These are phyloP conservation scores for Eupristina koningsbergeri DNA, from an alignment of 1,140 invertebrate species.

Conservation along the genomic window DNA sequence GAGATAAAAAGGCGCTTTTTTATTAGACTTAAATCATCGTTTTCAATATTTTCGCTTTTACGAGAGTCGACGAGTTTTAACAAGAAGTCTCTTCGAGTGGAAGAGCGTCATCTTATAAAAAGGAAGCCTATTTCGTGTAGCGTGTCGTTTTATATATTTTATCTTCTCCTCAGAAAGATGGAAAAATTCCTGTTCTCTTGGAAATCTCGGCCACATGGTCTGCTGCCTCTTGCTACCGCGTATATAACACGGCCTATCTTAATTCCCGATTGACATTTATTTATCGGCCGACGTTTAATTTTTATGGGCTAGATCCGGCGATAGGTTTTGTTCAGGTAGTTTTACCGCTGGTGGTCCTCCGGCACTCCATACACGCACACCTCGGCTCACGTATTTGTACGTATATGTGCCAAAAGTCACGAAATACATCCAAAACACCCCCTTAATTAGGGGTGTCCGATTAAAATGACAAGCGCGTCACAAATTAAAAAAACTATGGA, in stretches of 20 bases:
- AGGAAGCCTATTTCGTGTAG: slow-evolving; percentile 40
- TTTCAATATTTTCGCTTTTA: slow-evolving; percentile 41
- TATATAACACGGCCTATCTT: slow-evolving; percentile 68
- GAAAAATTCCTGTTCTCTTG: slow-evolving; percentile 53
- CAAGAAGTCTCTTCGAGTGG: slow-evolving; percentile 5
- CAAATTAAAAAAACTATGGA: too few species aligned
- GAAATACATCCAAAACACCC: slow-evolving; percentile 4
- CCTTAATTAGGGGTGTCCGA: slow-evolving; percentile 65
- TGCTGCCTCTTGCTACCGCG: slow-evolving; percentile 53
- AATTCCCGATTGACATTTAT: slow-evolving; percentile 72
- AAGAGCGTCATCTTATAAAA: slow-evolving; percentile 2
- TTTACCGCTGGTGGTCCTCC: slow-evolving; percentile 65
- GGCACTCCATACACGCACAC: too few species aligned
- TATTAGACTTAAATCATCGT: slow-evolving; percentile 43
- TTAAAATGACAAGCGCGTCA: too few species aligned
- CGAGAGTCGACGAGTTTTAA: slow-evolving; percentile 38
- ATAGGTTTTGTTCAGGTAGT: slow-evolving; percentile 57
- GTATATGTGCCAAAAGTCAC: not conserved
- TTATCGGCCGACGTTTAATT: slow-evolving; percentile 72
- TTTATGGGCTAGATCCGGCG: slow-evolving; percentile 69
- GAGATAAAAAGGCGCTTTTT: slow-evolving; percentile 39
- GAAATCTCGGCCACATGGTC: slow-evolving; percentile 31
- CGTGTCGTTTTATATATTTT: slow-evolving; percentile 39
- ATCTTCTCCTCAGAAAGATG: slow-evolving; percentile 46
- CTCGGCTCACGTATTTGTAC: not conserved